Percentiles rank a stretch among this genome's conserved stretches.
Evolutionary conservation across 2,113 vertebrate genomes (phyloP).

Genomic region (Gymnobelideus leadbeateri): DNA sequence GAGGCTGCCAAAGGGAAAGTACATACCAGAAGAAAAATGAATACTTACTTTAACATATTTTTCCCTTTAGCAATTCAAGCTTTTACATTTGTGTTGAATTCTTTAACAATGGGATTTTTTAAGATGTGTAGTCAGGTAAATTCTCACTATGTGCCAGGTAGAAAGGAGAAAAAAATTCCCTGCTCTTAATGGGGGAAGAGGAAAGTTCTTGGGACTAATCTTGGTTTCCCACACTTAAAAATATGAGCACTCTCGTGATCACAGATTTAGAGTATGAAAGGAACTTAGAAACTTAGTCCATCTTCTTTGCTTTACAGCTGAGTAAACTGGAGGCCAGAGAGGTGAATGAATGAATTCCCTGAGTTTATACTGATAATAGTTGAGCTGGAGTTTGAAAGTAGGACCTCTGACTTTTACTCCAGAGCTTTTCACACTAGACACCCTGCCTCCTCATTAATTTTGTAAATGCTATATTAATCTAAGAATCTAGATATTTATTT

Average conservation of each 20-base stretch:
- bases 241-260: neutral
- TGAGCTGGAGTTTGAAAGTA: neutral
- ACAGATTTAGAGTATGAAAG: neutral
- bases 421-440: neutral
- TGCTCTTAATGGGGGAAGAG: neutral
- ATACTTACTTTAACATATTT: slow-evolving; percentile 1
- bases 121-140: too few species aligned
- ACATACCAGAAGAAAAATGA: neutral
- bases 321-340: neutral
- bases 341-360: neutral
- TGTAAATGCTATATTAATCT: neutral
- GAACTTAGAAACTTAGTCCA: neutral
- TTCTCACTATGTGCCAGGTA: too few species aligned
- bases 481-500: neutral
- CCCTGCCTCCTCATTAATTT: neutral
- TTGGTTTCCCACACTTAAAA: slow-evolving; percentile 28
- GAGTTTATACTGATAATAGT: neutral
- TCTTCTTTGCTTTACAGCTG: neutral
- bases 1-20: neutral
- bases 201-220: neutral
- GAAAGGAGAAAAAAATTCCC: neutral
- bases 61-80: slow-evolving; percentile 25
- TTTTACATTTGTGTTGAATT: slow-evolving; percentile 31
- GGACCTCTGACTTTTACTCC: neutral
- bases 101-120: too few species aligned